Evolutionary conservation across 2,797 vertebrate genomes (phyloP), one percentile per base, ranked within the genome.

Genomic region (Protonibea diacanthus): DNA sequence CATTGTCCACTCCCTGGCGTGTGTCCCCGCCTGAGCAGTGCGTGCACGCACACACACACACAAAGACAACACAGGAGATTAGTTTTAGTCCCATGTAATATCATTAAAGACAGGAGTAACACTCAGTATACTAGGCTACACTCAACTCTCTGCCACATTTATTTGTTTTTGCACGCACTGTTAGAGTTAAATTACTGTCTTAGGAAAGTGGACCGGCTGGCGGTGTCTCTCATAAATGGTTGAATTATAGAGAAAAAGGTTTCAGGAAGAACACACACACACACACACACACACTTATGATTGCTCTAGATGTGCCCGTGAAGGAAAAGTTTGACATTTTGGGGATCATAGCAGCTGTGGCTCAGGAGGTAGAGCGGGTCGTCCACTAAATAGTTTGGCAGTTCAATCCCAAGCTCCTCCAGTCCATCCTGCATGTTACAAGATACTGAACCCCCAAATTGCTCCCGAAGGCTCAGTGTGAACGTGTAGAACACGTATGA

Each of bases 21-120:
- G 18, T 57, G 48, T 78, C 49, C 61, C 42, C 68, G 38, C 11
- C 57, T 69, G 60, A 80, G 69, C 66, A 51, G 49, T 6, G 4
- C 27, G 5, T n/a, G n/a, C 66, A 17, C 33, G 40, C 14, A 23
- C 10, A 42, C 62, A 13, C 18, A 6, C 20, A 57, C 48, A 52
- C 63, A 63, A 21, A 29, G 17, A 76, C 70, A 78, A 76, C 53
- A 59, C 23, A 49, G 38, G 70, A 71, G 78, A 88, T 83, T 86
- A 27, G 59, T 74, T 85, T 81, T 74, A 76, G 51, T 78, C 48
- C 56, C 47, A 48, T 74, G 51, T 57, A 74, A 77, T 68, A 71
- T 81, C 67, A 61, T 76, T 82, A 55, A 83, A 71, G 42, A 67
- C 51, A n/a, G 14, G 49, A 62, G 44, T 33, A 67, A 71, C 69